Evolutionary conservation across 2,888 invertebrate genomes (phyloP), one percentile per base, ranked within the genome.

Genomic region (Rhingia rostrata): DNA sequence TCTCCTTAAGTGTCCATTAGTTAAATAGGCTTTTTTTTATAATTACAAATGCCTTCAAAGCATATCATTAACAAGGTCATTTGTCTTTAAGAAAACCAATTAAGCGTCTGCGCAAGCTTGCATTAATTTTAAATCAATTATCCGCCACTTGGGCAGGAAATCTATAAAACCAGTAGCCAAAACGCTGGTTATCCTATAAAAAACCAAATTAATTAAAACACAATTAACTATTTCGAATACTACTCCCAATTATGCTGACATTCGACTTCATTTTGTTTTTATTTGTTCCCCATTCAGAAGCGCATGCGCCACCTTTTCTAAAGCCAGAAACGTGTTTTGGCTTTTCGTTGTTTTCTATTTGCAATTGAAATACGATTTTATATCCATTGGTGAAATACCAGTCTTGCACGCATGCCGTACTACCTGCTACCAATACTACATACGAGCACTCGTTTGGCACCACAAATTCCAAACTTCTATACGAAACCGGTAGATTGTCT

Each of bases 401-500:
- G 47, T 37, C 30, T 54, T 43, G 35, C 14, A 35, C 10, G 33
- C n/a, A 51, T 32, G 39, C 12, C 41, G 4, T 67, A 56, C 64
- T 22, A 53, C 41, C 72, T 70, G 60, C 51, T 70, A 43, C 60
- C 43, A 33, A 10, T 53, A 53, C 41, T 60, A 60, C 43, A 9
- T 22, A 47, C 33, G 14, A 7, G 60, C 41, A 60, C 49, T 33
- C 49, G 53, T 33, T 22, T 70, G 54, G 43, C 73, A 54, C 33
- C 49, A 63, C 49, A 35, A 67, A 56, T 60, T 51, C 51, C 51
- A 67, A 49, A 61, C 54, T 39, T 53, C 63, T 45, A 22, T 22
- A 47, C 22, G 45, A 51, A 75, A 80, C 75, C 80, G 49, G 80
- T 80, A 61, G 54, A 51, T 47, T 69, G 69, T 67, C 47, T 56